These are phyloP conservation scores for Caradrina clavipalpis DNA, from an alignment of 2,888 invertebrate genomes.

Conservation along the genomic window DNA sequence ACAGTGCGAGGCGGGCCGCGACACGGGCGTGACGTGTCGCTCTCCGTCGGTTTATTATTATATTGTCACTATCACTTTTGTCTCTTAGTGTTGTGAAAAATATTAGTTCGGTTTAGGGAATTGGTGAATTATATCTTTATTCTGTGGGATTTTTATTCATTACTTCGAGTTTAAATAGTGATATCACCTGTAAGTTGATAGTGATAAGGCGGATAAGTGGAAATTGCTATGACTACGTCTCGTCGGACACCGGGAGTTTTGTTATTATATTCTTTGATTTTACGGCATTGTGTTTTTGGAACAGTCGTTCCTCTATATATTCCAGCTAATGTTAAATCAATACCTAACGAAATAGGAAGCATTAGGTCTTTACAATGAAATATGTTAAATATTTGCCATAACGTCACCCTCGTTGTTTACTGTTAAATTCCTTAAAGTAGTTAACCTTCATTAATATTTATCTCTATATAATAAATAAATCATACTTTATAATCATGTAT, in stretches of 20 bases:
- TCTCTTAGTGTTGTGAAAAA: slow-evolving; percentile 66
- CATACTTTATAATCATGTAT: slow-evolving; percentile 30
- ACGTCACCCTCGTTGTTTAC: slow-evolving; percentile 51
- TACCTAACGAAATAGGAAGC: slow-evolving; percentile 11
- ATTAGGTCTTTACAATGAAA: slow-evolving; percentile 11
- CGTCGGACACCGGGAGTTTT: slow-evolving; percentile 76
- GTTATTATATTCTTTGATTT: slow-evolving; percentile 70
- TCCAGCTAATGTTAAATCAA: slow-evolving; percentile 15
- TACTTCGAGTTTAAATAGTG: slow-evolving; percentile 69
- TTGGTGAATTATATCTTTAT: slow-evolving; percentile 61
- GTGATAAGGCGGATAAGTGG: slow-evolving; percentile 86
- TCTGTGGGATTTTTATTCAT: slow-evolving; percentile 64
- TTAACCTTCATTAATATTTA: slow-evolving; percentile 63
- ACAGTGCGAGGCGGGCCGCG: slow-evolving; percentile 83
- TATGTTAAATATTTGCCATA: slow-evolving; percentile 39
- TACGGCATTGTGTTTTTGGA: slow-evolving; percentile 55
- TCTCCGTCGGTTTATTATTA: slow-evolving; percentile 57
- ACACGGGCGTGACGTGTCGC: slow-evolving; percentile 75
- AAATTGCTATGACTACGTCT: slow-evolving; percentile 84
- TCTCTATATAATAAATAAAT: slow-evolving; percentile 37
- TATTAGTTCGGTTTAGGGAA: slow-evolving; percentile 31
- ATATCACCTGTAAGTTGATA: slow-evolving; percentile 78
- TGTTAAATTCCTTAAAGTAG: slow-evolving; percentile 50
- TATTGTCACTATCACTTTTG: slow-evolving; percentile 61
- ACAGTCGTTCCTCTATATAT: slow-evolving; percentile 37